These are phyloP conservation scores for Regulus satrapa DNA, from an alignment of 2,113 vertebrate species.

Conservation along the genomic window DNA sequence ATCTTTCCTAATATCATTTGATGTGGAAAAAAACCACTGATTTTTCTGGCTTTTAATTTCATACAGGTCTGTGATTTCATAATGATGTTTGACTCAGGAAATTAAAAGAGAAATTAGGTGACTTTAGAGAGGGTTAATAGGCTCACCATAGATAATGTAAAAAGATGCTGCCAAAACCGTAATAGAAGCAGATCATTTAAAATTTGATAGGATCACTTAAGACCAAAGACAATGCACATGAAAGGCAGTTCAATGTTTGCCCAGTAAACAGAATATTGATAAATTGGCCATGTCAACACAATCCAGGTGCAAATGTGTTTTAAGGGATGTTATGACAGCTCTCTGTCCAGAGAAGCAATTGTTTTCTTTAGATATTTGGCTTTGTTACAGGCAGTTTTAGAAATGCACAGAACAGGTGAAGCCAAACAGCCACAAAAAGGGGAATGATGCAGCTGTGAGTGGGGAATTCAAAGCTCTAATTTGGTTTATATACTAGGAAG, in stretches of 20 bases:
- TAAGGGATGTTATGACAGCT: background rate
- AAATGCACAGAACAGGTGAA: background rate
- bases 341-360: background rate
- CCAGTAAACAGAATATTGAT: slow-evolving; percentile 29
- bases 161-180: background rate
- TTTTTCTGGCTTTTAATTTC: slow-evolving; percentile 30
- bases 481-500: background rate
- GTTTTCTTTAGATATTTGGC: background rate
- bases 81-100: background rate
- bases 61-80: background rate
- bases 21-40: background rate
- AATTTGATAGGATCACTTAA: slow-evolving; percentile 2
- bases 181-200: background rate
- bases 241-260: background rate
- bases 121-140: background rate
- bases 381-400: background rate
- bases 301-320: background rate
- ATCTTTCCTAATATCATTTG: background rate
- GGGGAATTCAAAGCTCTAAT: background rate
- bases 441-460: background rate
- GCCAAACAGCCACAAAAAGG: background rate
- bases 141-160: background rate
- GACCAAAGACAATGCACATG: background rate
- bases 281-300: slow-evolving; percentile 1
- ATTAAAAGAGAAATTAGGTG: background rate